Conservation (phyloP, 2,113 vertebrate genomes). For the Sterna hirundo region DNA sequence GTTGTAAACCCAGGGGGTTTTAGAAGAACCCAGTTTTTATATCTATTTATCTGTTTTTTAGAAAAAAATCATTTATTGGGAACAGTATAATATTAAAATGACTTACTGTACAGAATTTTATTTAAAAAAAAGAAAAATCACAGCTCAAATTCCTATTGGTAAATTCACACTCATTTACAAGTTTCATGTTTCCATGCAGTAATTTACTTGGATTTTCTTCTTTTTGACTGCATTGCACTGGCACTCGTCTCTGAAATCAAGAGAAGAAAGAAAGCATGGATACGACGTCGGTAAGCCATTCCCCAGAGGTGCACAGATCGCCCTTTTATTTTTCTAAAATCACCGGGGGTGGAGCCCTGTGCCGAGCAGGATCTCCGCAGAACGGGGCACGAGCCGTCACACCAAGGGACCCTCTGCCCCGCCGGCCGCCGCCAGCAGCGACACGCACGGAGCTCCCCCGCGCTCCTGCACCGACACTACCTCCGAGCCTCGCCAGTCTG, state of each 20-base stretch:
- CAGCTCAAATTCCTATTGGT: conserved; percentile 80
- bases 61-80: conserved; percentile 64
- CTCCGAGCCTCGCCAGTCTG: rapidly evolving
- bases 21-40: conserved; percentile 59
- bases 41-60: conserved; percentile 58
- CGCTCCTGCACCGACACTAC: background rate
- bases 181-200: conserved; percentile 82
- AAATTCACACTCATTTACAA: conserved; percentile 91
- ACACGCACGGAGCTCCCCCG: rapidly evolving
- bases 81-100: conserved; percentile 84
- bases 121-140: conserved; percentile 76
- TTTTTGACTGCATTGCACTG: conserved; percentile 93
- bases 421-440: rapidly evolving
- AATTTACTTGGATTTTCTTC: conserved; percentile 97
- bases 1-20: conserved; percentile 57
- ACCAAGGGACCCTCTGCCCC: rapidly evolving
- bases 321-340: background rate
- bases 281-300: background rate
- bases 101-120: conserved; percentile 89
- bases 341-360: background rate
- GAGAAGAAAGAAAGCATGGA: conserved; percentile 64
- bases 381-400: rapidly evolving
- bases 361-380: background rate
- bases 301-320: background rate
- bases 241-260: conserved; percentile 86